Conservation (phyloP, 92 coral and sea anemone genomes). For the Anthopleura xanthogrammica region DNA sequence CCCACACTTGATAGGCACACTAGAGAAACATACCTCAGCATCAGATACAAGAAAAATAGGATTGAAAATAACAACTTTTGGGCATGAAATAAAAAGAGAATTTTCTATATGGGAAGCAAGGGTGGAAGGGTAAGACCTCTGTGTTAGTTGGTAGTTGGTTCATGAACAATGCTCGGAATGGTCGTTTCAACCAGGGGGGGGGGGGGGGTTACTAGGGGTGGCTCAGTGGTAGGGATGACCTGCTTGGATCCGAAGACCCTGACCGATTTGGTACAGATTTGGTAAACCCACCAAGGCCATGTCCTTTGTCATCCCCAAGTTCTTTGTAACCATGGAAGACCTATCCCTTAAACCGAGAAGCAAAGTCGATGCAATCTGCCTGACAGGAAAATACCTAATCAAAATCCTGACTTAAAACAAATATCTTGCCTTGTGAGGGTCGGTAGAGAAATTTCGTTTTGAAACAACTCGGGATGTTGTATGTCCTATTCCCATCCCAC, state of each 20-base stretch:
- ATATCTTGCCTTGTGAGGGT: constrained; percentile 74
- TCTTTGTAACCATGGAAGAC: constrained; percentile 24
- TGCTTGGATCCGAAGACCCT: no score
- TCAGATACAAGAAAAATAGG: neutral
- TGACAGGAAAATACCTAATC: neutral
- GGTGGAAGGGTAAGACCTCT: no score
- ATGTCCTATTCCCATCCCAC: constrained; percentile 82
- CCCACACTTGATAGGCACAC: constrained; percentile 87
- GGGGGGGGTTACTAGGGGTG: no score
- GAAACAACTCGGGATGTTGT: constrained; percentile 63
- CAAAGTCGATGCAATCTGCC: constrained; percentile 1
- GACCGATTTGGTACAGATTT: constrained; percentile 6
- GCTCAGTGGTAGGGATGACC: no score
- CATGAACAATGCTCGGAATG: no score
- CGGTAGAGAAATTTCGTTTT: constrained; percentile 42
- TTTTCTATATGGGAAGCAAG: no score
- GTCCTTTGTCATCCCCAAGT: constrained; percentile 65
- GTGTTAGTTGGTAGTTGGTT: no score
- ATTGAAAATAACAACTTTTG: no score
- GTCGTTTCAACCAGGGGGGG: no score
- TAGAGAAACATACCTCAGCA: neutral
- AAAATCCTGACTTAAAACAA: neutral
- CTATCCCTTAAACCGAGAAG: neutral
- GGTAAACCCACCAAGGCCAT: constrained; percentile 79
- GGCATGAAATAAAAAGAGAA: no score